These are phyloP conservation scores for Acarapis woodi DNA, from an alignment of 1,140 invertebrate species.

Conservation along the genomic window DNA sequence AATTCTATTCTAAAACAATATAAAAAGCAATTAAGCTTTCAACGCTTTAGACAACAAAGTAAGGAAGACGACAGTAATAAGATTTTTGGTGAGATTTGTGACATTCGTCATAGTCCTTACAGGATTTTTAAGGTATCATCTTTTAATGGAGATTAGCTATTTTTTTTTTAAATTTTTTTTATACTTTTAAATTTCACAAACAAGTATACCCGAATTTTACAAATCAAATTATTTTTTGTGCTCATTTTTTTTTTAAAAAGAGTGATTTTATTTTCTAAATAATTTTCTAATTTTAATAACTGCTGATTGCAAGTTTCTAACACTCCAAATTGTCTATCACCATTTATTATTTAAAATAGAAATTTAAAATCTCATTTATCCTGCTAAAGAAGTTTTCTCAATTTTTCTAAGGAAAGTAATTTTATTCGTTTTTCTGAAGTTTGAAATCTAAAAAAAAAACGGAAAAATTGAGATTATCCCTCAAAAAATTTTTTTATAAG, in stretches of 20 bases:
- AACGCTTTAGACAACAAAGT: no score
- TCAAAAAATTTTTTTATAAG: no score
- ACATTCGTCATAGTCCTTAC: conserved; percentile 30
- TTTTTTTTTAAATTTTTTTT: background rate
- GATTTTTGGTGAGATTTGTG: conserved; percentile 22
- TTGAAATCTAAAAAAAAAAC: no score
- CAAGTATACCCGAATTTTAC: background rate
- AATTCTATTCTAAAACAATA: no score
- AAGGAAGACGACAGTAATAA: conserved; percentile 14
- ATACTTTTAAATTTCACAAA: background rate
- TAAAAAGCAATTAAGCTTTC: no score
- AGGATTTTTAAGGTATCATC: conserved; percentile 32
- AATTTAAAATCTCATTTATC: no score
- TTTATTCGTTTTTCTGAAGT: no score
- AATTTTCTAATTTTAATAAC: background rate
- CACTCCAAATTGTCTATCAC: no score
- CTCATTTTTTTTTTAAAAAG: background rate
- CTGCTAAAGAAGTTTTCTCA: no score
- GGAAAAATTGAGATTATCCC: no score
- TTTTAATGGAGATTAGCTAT: conserved; percentile 16
- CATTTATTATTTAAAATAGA: no score
- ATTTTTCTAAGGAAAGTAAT: no score
- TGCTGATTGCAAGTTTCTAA: background rate
- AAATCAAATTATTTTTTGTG: background rate
- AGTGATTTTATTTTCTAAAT: background rate